Evolutionary conservation across 2,797 vertebrate species (phyloP).

Genomic region (Sparidentex hasta): DNA sequence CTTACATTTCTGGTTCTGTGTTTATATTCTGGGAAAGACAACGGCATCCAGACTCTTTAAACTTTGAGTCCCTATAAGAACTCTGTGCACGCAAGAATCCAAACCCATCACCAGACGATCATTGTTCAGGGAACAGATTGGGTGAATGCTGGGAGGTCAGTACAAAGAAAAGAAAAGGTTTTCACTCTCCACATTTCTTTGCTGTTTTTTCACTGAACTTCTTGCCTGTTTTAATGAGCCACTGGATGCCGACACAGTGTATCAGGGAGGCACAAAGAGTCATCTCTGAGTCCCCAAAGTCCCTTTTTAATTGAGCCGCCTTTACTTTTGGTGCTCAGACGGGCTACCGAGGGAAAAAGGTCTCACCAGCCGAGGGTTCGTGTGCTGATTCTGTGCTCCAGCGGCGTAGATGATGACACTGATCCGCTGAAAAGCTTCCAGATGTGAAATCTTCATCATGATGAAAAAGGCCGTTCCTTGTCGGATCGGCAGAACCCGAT

Average conservation of each 20-base stretch:
- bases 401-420: conserved; percentile 54
- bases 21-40: not conserved
- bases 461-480: conserved; percentile 41
- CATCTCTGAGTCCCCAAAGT: conserved; percentile 46
- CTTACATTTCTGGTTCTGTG: not conserved
- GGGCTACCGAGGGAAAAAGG: conserved; percentile 26
- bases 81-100: not conserved
- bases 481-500: conserved; percentile 75
- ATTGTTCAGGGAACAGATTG: not conserved
- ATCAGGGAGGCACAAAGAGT: conserved; percentile 24
- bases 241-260: conserved; percentile 28
- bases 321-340: conserved; percentile 42
- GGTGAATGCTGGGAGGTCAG: not conserved
- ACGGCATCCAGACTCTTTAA: not conserved
- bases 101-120: not conserved
- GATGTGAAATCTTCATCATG: conserved; percentile 75
- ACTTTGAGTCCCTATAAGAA: not conserved
- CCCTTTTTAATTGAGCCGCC: conserved; percentile 64
- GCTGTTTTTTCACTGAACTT: conserved; percentile 37
- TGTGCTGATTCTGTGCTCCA: conserved; percentile 57
- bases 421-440: conserved; percentile 51
- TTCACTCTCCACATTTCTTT: conserved; percentile 4
- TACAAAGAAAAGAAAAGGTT: not conserved
- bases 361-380: conserved; percentile 12
- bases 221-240: conserved; percentile 55